Evolutionary conservation across 2,888 invertebrate species (phyloP), one percentile per base, ranked within the genome.

Genomic region (Cheilosia scutellata): DNA sequence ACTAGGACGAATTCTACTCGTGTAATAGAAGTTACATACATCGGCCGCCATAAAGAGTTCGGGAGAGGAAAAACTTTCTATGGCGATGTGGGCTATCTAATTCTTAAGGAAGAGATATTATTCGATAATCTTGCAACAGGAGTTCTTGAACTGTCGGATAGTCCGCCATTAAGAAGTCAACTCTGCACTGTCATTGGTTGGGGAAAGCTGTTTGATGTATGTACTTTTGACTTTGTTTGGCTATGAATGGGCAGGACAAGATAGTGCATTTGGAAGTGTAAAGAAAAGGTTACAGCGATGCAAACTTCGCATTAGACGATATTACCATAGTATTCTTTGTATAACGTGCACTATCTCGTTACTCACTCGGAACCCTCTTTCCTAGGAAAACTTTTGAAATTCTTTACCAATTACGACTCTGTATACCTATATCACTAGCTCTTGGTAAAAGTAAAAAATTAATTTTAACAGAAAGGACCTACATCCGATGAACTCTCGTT

Each of bases 181-280:
- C 0, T 1, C 11, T 82, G 82, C 11, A 76, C 70, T 2, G 49
- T 70, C 5, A 4, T 71, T 7, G 82, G 82, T 9, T 82, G 82
- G 82, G 77, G 82, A 4, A 76, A n/a, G 29, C 16, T 82, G 0
- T 82, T 76, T 27, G 16, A 63, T n/a, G 82, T 82, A 29, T 2
- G 53, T 53, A 4, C 16, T 16, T 31, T 33, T 16, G 11, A 27
- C 1, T 47, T 31, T 68, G 20, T 16, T 20, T 25, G 6, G 47
- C 37, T 49, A 6, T 20, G 7, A 20, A 7, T 2, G 2, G 4
- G 1, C 20, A 3, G 1, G 11, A 37, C 37, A 11, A 37, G 37
- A 11, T 37, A 37, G 37, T 37, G 37, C 11, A 37, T 37, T 9
- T 37, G 3, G 4, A 11, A 5, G 29, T 5, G 5, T 6, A 6